Conservation (phyloP, 1,140 invertebrate genomes). For the Manduca sexta region DNA sequence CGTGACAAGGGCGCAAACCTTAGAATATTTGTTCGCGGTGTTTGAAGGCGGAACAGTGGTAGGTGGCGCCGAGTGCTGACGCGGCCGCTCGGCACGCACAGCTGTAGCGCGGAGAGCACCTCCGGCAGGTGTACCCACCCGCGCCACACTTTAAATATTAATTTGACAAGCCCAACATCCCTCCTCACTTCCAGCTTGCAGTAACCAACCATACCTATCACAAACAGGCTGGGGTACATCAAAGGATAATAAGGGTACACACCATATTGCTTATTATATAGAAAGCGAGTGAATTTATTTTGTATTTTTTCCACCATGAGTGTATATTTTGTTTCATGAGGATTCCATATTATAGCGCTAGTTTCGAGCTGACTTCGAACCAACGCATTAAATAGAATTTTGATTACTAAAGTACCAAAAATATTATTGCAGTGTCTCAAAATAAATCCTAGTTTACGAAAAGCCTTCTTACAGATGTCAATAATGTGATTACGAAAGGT, state of each 20-base stretch:
- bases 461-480: constrained; percentile 15
- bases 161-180: background rate
- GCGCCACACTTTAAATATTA: background rate
- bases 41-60: too few species aligned
- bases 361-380: too few species aligned
- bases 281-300: too few species aligned
- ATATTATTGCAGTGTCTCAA: background rate
- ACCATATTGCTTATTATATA: too few species aligned
- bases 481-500: constrained; percentile 15
- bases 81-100: background rate
- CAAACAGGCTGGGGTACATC: background rate
- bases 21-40: too few species aligned
- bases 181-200: background rate
- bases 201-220: background rate
- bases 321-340: too few species aligned
- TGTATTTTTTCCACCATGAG: too few species aligned
- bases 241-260: background rate
- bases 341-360: too few species aligned
- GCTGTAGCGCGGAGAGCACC: background rate
- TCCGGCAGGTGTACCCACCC: background rate
- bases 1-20: too few species aligned
- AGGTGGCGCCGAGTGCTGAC: too few species aligned
- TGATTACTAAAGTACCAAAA: too few species aligned
- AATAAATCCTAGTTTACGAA: constrained; percentile 16
- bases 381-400: too few species aligned